Conservation (phyloP, 53 echinoderm and acorn worm genomes). For the Stichopus horrens region DNA sequence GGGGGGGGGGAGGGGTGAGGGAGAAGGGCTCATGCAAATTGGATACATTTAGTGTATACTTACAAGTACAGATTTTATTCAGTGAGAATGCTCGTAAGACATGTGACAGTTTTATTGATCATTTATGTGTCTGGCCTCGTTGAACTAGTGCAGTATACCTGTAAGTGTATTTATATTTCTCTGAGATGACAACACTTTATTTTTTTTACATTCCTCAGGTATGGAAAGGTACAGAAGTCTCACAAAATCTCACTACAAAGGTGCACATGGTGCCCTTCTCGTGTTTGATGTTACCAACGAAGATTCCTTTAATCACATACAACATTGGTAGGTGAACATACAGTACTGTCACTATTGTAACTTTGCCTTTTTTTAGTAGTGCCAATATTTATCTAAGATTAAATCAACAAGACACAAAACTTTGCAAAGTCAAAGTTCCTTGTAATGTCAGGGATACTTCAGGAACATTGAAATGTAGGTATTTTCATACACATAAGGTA, state of each 20-base stretch:
- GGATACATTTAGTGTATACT: not conserved
- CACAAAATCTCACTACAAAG: constrained; percentile 83
- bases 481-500: too few relatives aligned
- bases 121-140: not conserved
- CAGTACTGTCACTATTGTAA: too few relatives aligned
- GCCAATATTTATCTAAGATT: too few relatives aligned
- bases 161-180: not conserved
- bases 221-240: constrained; percentile 92
- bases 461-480: too few relatives aligned
- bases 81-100: not conserved
- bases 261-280: constrained; percentile 67
- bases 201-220: constrained; percentile 48
- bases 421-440: too few relatives aligned
- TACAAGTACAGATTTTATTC: not conserved
- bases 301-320: constrained; percentile 64
- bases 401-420: too few relatives aligned
- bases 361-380: too few relatives aligned
- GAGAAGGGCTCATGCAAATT: too few relatives aligned
- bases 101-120: not conserved
- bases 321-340: constrained; percentile 63
- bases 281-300: constrained; percentile 80
- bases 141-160: not conserved
- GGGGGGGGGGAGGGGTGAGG: too few relatives aligned
- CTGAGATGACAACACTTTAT: not conserved
- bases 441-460: too few relatives aligned